phyloP scores from a whole-genome alignment of 2,888 invertebrate genomes.

The Synergus gifuensis region DNA sequence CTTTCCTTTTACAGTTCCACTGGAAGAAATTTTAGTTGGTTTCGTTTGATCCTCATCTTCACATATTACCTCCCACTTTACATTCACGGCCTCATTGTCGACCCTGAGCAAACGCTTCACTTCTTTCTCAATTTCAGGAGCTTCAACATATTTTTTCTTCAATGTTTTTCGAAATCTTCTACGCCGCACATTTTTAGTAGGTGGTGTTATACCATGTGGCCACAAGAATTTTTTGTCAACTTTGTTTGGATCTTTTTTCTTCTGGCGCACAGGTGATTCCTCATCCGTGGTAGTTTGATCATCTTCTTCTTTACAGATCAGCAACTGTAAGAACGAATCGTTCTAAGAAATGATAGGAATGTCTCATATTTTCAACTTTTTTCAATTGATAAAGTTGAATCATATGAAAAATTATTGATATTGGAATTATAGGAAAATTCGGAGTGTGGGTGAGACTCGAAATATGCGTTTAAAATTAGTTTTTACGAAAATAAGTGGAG shows the following conservation, averaged over 20 bases:
- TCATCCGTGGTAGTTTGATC: constrained; percentile 88
- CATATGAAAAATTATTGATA: too few relatives aligned
- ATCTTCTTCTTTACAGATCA: constrained; percentile 92
- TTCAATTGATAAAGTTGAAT: too few relatives aligned
- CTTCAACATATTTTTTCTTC: constrained; percentile 97
- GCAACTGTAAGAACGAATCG: constrained; percentile 81
- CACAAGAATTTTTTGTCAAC: constrained; percentile 95
- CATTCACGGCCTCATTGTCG: constrained; percentile 94
- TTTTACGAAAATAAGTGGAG: too few relatives aligned
- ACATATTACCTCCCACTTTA: constrained; percentile 93
- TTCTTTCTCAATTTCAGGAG: constrained; percentile 98
- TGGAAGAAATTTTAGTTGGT: constrained; percentile 74
- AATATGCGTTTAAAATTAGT: too few relatives aligned
- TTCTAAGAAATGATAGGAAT: neutral
- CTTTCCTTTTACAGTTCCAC: constrained; percentile 73
- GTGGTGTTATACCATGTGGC: constrained; percentile 98
- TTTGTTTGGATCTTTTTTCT: constrained; percentile 90
- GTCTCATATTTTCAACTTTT: neutral
- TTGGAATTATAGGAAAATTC: too few relatives aligned
- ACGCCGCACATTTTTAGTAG: constrained; percentile 95
- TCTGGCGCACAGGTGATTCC: constrained; percentile 87
- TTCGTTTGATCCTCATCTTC: constrained; percentile 88
- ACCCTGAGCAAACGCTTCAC: constrained; percentile 93
- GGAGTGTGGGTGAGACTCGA: too few relatives aligned
- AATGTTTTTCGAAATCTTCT: constrained; percentile 95